Evolutionary conservation across 2,797 vertebrate species (phyloP), one percentile per base, ranked within the genome.

Genomic region (Acipenser ruthenus): DNA sequence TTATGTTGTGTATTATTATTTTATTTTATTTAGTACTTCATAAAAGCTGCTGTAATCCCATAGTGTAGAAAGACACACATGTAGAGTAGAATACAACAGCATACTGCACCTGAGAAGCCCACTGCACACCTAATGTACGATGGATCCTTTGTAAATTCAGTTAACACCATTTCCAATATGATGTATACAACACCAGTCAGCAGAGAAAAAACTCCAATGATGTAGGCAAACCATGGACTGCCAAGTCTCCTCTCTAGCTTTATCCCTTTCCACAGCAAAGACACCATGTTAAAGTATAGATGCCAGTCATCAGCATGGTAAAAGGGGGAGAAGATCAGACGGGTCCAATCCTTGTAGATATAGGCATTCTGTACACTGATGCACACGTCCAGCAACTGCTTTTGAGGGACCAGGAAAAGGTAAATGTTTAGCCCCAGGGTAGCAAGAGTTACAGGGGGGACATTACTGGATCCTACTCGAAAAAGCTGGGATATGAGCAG

Each of bases 251-350:
- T 84, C 78, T 98, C 96, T 82, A 99, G 84, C 15, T 67, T 80
- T 0, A 86, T 77, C 9, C 96, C 96, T 72, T 98, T 99, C 92
- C 93, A 97, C 8, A 99, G 83, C 75, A 98, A 86, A 58, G 96
- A 99, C 1, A 58, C 79, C 95, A 99, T 98, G 77, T 99, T 99
- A 80, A 93, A 99, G 76, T 98, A 99, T 11, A 99, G 89, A 64
- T 99, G 96, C 90, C 85, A 92, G 49, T 98, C 95, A 6, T 97
- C 90, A 0, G 50, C 88, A 1, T 99, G 96, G 82, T 99, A 95
- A 67, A 98, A 52, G 0, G 93, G 93, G 2, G 95, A 90, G 2
- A 97, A 86, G 48, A 98, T 72, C 0, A 99, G 79, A 51, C 95
- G 92, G 0, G 80, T 82, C 95, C 96, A 99, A 69, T 95, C 93